phyloP scores from a whole-genome alignment of 2,797 vertebrate species.

The Enteromius treurensis region DNA sequence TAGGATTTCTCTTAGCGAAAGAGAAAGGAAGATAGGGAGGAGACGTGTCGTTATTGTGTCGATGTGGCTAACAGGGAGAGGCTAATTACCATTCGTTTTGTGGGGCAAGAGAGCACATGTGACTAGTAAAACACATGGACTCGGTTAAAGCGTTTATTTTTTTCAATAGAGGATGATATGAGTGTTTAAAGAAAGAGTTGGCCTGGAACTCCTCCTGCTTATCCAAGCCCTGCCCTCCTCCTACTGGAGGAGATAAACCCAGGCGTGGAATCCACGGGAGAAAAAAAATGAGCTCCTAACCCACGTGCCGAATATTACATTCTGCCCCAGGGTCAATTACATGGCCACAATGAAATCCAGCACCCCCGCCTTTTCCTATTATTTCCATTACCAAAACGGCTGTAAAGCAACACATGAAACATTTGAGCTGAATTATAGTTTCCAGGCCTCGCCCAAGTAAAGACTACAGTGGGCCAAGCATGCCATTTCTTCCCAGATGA shows the following conservation, averaged over 20 bases:
- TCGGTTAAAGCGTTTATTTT: constrained; percentile 61
- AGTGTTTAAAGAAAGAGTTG: constrained; percentile 64
- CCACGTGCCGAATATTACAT: constrained; percentile 65
- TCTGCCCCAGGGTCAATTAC: constrained; percentile 57
- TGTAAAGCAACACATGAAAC: constrained; percentile 67
- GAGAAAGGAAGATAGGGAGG: constrained; percentile 63
- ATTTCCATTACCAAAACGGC: constrained; percentile 70
- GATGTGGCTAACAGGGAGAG: constrained; percentile 66
- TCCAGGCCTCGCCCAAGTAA: constrained; percentile 63
- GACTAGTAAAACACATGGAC: constrained; percentile 76
- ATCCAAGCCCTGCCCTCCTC: constrained; percentile 39
- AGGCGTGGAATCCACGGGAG: constrained; percentile 57
- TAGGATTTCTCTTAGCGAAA: constrained; percentile 64
- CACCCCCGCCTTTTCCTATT: constrained; percentile 57
- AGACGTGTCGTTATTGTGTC: constrained; percentile 67
- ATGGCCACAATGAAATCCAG: constrained; percentile 57
- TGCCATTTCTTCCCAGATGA: constrained; percentile 20
- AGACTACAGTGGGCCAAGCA: constrained; percentile 36
- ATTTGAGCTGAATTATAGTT: constrained; percentile 67
- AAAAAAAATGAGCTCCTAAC: constrained; percentile 29
- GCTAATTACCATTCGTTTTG: constrained; percentile 68
- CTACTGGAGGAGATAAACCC: constrained; percentile 61
- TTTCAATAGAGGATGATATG: constrained; percentile 58
- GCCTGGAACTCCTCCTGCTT: constrained; percentile 60
- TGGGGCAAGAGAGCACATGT: constrained; percentile 76